These are phyloP conservation scores for Capromys pilorides DNA, from an alignment of 2,797 vertebrate genomes.

Conservation along the genomic window DNA sequence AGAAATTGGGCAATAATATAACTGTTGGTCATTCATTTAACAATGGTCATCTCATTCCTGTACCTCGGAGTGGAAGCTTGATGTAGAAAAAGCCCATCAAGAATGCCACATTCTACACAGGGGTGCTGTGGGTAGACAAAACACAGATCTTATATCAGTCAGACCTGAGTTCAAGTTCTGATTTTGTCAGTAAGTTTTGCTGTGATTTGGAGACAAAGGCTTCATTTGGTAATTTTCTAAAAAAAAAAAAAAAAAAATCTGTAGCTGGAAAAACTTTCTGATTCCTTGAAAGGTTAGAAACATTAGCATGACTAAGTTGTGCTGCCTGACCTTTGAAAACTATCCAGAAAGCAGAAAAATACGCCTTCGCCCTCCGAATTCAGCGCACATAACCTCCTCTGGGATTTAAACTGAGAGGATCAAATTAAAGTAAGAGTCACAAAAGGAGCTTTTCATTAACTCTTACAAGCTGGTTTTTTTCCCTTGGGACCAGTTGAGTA, in stretches of 20 bases:
- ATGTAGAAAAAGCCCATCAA: not conserved
- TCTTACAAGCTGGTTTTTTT: constrained; percentile 53
- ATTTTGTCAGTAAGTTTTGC: constrained; percentile 43
- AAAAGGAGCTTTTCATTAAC: constrained; percentile 70
- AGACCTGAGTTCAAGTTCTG: constrained; percentile 29
- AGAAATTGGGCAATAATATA: not conserved
- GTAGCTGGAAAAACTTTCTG: constrained; percentile 35
- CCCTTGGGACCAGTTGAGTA: constrained; percentile 26
- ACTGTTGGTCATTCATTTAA: not conserved
- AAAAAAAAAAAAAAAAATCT: too few species aligned
- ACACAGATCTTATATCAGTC: not conserved
- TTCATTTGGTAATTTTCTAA: constrained; percentile 62
- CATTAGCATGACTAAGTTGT: constrained; percentile 62
- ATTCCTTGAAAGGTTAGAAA: constrained; percentile 52
- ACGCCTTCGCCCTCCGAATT: constrained; percentile 49
- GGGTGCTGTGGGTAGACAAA: not conserved
- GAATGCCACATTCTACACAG: not conserved
- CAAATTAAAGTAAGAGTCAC: constrained; percentile 67
- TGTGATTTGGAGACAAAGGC: constrained; percentile 52
- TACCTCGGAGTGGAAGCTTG: not conserved
- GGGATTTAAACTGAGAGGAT: constrained; percentile 58
- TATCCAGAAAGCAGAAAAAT: constrained; percentile 56
- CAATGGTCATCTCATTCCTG: not conserved
- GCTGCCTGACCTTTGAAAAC: constrained; percentile 72
- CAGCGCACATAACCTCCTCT: constrained; percentile 9